Evolutionary conservation across 2,888 invertebrate species (phyloP), one percentile per base, ranked within the genome.

Genomic region (Hecatera dysodea): DNA sequence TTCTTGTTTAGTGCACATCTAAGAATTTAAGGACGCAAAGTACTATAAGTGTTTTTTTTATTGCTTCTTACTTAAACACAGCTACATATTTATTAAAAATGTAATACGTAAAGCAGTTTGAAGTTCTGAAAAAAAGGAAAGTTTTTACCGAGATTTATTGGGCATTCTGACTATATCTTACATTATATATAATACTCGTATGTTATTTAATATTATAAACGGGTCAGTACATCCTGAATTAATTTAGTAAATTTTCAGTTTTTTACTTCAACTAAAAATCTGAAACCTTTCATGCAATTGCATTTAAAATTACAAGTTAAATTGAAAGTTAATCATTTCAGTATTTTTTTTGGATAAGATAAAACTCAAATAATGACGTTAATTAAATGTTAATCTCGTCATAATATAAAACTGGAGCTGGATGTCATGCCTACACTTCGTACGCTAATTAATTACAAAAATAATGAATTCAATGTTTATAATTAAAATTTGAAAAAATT

Each of bases 381-480:
- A 65, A 61, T 72, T 60, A 60, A 62, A 63, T 36, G 12, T 1
- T 1, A 44, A 27, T 64, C 53, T 48, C 12, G 17, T 46, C 36
- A 77, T 27, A 60, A 67, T 60, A 48, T n/a, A 5, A 53, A 33
- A 55, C 1, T n/a, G n/a, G 2, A 12, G 42, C 55, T 55, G 52
- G 48, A 39, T 50, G 24, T 33, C 29, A 50, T 48, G n/a, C 8
- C 17, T 60, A 70, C 65, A 57, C 48, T 65, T 75, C 17, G 42
- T 50, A 52, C 46, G 60, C 22, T 52, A 61, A 77, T 78, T 72
- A 55, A 63, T 64, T 67, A 67, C 12, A 39, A 19, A 67, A 78
- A 48, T 77, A 67, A 67, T 78, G 55, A 67, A 33, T 63, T 5
- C 2, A 22, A 72, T 64, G n/a, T 67, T 78, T 61, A 11, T 72